Evolutionary conservation across 2,888 invertebrate species (phyloP).

Genomic region (Dysmachus trigonus): DNA sequence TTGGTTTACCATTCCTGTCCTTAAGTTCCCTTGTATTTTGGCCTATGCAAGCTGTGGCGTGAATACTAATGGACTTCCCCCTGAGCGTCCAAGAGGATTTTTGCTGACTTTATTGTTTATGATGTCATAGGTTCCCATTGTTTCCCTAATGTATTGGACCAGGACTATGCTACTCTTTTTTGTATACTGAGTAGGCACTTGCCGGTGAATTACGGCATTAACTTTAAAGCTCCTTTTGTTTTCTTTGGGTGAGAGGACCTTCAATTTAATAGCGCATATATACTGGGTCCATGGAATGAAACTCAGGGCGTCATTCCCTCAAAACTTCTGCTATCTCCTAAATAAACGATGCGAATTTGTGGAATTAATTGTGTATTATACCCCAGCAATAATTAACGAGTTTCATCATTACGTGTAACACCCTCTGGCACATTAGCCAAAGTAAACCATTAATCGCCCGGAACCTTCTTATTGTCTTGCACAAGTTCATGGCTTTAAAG

Average conservation of each 20-base stretch:
- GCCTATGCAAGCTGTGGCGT: neutral
- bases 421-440: neutral
- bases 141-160: conserved; percentile 8
- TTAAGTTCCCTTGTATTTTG: conserved; percentile 5
- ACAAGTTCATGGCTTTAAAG: conserved; percentile 19
- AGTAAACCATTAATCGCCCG: conserved; percentile 6
- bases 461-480: neutral
- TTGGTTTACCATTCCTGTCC: conserved; percentile 33
- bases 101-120: conserved; percentile 29
- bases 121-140: conserved; percentile 33
- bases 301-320: neutral
- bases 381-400: conserved; percentile 6
- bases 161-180: neutral
- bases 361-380: neutral
- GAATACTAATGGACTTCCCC: conserved; percentile 34
- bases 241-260: neutral
- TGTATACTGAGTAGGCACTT: neutral
- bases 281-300: neutral
- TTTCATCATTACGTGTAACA: neutral
- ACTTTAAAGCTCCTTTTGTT: neutral
- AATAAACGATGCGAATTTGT: neutral
- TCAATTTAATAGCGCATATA: neutral
- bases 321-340: neutral
- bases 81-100: neutral
- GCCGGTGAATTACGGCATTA: neutral